A percentile compares a stretch with the other conserved stretches of the same genome.
Conservation (phyloP, 2,113 vertebrate species). For the Gopherus flavomarginatus region DNA sequence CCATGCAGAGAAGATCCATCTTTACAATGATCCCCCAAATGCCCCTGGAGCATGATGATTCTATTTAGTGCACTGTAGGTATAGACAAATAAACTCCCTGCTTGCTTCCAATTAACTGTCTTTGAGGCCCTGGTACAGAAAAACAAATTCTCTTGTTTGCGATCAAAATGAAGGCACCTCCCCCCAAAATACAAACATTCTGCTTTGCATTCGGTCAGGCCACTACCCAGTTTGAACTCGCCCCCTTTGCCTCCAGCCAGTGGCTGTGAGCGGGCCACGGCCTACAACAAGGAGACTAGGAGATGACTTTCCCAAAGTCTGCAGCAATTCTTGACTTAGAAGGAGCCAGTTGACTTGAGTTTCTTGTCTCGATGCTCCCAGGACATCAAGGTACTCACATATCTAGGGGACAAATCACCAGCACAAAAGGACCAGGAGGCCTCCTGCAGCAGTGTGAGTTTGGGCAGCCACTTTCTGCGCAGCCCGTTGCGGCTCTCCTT, state of each 20-base stretch:
- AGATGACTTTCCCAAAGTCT: not conserved
- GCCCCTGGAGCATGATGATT: not conserved
- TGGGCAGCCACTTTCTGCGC: not conserved
- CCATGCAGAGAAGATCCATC: slow-evolving; percentile 30
- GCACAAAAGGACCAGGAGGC: no score
- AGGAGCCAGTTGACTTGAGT: not conserved
- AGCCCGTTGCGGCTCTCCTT: not conserved
- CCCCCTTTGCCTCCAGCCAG: not conserved
- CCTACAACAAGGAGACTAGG: no score
- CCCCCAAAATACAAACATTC: not conserved
- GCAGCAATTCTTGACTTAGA: not conserved
- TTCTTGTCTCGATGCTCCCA: not conserved
- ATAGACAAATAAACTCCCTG: not conserved
- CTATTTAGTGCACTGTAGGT: fast-evolving
- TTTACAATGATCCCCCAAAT: not conserved
- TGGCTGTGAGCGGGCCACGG: not conserved
- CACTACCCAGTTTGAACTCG: not conserved
- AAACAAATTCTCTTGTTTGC: fast-evolving
- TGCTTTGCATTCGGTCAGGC: not conserved
- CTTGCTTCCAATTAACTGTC: not conserved
- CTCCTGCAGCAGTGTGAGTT: not conserved
- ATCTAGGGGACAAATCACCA: not conserved
- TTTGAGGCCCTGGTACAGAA: fast-evolving
- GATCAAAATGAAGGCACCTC: fast-evolving
- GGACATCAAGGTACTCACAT: no score